Conservation (phyloP, 2,113 vertebrate species). For the Balaeniceps rex region DNA sequence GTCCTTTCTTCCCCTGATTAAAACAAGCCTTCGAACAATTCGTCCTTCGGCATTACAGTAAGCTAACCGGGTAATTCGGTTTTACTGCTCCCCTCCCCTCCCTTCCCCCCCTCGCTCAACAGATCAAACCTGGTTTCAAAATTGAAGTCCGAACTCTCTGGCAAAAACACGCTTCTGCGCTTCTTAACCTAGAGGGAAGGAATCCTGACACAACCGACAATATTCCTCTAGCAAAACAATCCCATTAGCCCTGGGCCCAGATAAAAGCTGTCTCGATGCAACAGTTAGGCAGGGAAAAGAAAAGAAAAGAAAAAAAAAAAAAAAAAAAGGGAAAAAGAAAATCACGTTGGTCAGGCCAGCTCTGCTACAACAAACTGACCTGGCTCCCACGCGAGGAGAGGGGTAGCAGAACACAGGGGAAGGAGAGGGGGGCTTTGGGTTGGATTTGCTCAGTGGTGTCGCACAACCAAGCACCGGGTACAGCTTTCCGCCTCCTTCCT, state of each 20-base stretch:
- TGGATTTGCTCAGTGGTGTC: not conserved
- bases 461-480: not conserved
- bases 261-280: not conserved
- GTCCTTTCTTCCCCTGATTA: not conserved
- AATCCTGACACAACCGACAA: not conserved
- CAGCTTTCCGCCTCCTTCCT: not conserved
- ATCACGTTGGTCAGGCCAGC: not conserved
- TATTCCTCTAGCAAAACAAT: not conserved
- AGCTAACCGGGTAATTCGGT: not conserved
- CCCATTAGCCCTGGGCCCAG: not conserved
- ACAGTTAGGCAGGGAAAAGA: not conserved
- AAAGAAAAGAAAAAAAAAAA: too few species aligned
- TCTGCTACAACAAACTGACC: not conserved
- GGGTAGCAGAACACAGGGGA: not conserved
- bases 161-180: not conserved
- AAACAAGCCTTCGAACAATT: not conserved
- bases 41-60: not conserved
- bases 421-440: not conserved
- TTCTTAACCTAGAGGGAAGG: not conserved
- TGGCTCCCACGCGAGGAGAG: not conserved
- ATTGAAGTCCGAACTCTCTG: not conserved
- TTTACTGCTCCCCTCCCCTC: not conserved
- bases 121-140: conserved; percentile 14
- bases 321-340: not conserved
- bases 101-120: not conserved